Conservation (phyloP, 2,797 vertebrate genomes). For the Sebastiscus albofasciatus region DNA sequence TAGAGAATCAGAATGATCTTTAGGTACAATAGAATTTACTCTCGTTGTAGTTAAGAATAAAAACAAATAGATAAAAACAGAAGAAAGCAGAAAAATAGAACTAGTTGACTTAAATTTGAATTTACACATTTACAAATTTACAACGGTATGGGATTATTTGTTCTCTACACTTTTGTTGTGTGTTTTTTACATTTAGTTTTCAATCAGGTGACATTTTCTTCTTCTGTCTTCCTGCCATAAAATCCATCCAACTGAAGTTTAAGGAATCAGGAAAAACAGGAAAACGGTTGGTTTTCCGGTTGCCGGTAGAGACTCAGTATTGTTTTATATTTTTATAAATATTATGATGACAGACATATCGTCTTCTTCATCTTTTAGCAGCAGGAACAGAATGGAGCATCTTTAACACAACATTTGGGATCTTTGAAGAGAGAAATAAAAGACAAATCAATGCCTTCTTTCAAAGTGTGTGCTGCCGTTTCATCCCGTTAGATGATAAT, state of each 20-base stretch:
- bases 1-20: no score
- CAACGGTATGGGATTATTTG: background rate
- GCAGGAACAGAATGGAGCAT: background rate
- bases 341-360: background rate
- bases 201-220: background rate
- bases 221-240: background rate
- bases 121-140: no score
- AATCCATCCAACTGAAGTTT: background rate
- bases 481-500: constrained; percentile 17
- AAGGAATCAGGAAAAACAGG: background rate
- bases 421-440: constrained; percentile 20
- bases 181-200: background rate
- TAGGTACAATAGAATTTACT: no score
- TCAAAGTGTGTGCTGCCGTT: background rate
- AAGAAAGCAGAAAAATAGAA: no score
- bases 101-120: no score
- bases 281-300: background rate
- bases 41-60: no score
- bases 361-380: background rate
- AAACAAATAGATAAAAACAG: no score
- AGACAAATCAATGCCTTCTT: background rate
- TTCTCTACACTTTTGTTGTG: background rate
- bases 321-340: background rate
- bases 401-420: background rate
- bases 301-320: background rate